A percentile compares a stretch with the other conserved stretches of the same genome.
Evolutionary conservation across 2,888 invertebrate species (phyloP).

Genomic region (Xylota sylvarum): DNA sequence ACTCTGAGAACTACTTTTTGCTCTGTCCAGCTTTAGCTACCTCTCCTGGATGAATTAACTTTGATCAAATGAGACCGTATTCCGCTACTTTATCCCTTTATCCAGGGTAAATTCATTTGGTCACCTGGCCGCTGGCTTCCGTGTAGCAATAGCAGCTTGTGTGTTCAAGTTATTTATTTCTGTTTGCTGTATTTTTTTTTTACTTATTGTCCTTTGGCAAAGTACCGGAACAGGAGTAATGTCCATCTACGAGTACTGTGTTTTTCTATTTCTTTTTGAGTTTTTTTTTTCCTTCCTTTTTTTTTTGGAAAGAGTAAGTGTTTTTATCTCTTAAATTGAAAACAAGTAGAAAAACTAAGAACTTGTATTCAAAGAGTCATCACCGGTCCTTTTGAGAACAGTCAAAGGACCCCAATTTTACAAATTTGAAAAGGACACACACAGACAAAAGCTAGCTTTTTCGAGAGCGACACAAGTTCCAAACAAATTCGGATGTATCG

Average conservation of each 20-base stretch:
- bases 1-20: conserved; percentile 56
- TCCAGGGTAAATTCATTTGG: conserved; percentile 74
- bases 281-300: conserved; percentile 5
- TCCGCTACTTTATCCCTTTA: conserved; percentile 75
- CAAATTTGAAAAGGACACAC: conserved; percentile 59
- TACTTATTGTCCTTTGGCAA: conserved; percentile 27
- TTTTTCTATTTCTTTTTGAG: conserved; percentile 5
- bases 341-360: conserved; percentile 61
- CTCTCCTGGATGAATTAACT: conserved; percentile 78
- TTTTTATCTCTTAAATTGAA: conserved; percentile 73
- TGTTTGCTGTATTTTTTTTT: conserved; percentile 24
- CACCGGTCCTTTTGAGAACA: conserved; percentile 32
- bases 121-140: conserved; percentile 69
- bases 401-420: conserved; percentile 73
- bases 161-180: conserved; percentile 64
- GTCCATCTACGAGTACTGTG: conserved; percentile 23
- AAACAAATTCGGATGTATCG: conserved; percentile 61
- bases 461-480: conserved; percentile 46
- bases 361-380: conserved; percentile 53
- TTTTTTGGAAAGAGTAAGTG: conserved; percentile 46
- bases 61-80: conserved; percentile 79
- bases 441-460: conserved; percentile 22
- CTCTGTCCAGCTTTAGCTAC: conserved; percentile 13
- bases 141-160: conserved; percentile 53
- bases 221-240: conserved; percentile 41